These are phyloP conservation scores for Pseudomyrmex sp. DNA, from an alignment of 1,140 invertebrate species.

Conservation along the genomic window DNA sequence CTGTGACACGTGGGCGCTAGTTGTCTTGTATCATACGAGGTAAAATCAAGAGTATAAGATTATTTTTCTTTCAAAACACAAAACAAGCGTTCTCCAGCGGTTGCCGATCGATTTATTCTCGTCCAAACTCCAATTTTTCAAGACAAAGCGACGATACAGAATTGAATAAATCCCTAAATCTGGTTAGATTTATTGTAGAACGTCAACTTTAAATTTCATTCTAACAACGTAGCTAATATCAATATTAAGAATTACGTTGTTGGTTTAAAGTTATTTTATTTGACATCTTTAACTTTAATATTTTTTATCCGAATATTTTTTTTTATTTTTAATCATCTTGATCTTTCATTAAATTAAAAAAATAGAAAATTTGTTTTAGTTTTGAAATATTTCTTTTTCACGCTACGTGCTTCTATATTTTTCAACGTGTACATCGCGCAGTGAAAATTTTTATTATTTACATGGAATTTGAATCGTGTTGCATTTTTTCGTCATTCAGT, in stretches of 20 bases:
- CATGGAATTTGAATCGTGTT: neutral
- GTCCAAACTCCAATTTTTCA: neutral
- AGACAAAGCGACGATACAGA: constrained; percentile 7
- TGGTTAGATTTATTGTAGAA: constrained; percentile 31
- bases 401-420: no score
- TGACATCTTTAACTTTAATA: no score
- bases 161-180: constrained; percentile 13
- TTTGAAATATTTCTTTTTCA: neutral
- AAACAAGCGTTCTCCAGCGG: constrained; percentile 10
- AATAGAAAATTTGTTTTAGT: no score
- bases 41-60: constrained; percentile 16
- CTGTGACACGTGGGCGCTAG: constrained; percentile 79
- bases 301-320: neutral
- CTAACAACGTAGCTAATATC: neutral
- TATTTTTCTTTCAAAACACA: neutral
- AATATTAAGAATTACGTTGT: neutral
- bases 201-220: constrained; percentile 5
- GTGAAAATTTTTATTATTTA: no score
- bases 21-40: constrained; percentile 78
- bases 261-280: no score
- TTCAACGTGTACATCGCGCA: no score
- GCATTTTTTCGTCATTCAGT: neutral
- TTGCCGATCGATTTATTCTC: constrained; percentile 20
- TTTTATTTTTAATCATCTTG: neutral
- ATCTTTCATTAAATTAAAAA: neutral